These are phyloP conservation scores for Drosophila melanocephala DNA, from an alignment of 2,888 invertebrate genomes.

Conservation along the genomic window DNA sequence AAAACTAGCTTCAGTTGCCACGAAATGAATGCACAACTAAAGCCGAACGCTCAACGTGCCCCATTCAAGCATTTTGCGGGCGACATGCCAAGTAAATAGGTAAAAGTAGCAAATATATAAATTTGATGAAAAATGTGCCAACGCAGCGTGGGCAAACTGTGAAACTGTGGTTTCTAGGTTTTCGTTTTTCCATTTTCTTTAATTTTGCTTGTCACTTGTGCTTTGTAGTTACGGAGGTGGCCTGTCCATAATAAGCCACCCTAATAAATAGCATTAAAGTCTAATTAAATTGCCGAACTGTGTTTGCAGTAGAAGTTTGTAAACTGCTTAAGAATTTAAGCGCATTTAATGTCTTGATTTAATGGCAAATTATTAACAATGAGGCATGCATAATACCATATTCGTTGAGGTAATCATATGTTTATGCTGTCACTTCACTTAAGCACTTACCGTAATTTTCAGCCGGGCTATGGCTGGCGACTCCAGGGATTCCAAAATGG, in stretches of 20 bases:
- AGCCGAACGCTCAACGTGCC: conserved; percentile 30
- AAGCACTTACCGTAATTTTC: conserved; percentile 84
- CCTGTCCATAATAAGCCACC: background rate
- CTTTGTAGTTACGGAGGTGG: background rate
- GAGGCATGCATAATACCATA: background rate
- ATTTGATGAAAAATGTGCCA: conserved; percentile 57
- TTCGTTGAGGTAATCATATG: background rate
- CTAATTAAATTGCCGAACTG: background rate
- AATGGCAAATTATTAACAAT: background rate
- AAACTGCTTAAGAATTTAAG: background rate
- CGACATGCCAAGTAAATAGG: conserved; percentile 53
- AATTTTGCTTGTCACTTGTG: background rate
- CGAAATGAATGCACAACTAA: conserved; percentile 14
- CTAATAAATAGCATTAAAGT: background rate
- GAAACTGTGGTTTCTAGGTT: conserved; percentile 60
- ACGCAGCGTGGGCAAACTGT: conserved; percentile 48
- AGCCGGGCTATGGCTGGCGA: conserved; percentile 85
- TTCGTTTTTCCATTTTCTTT: conserved; percentile 28
- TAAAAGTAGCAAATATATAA: conserved; percentile 35
- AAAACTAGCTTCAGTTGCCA: conserved; percentile 56
- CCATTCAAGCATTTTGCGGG: conserved; percentile 55
- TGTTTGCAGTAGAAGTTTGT: background rate
- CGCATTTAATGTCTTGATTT: background rate
- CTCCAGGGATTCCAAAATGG: conserved; percentile 85
- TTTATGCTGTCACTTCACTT: background rate